Percentiles rank a stretch among this genome's conserved stretches.
Conservation (phyloP, 37 sponge, comb jelly and placozoan genomes). For the Dysidea cf. avara region DNA sequence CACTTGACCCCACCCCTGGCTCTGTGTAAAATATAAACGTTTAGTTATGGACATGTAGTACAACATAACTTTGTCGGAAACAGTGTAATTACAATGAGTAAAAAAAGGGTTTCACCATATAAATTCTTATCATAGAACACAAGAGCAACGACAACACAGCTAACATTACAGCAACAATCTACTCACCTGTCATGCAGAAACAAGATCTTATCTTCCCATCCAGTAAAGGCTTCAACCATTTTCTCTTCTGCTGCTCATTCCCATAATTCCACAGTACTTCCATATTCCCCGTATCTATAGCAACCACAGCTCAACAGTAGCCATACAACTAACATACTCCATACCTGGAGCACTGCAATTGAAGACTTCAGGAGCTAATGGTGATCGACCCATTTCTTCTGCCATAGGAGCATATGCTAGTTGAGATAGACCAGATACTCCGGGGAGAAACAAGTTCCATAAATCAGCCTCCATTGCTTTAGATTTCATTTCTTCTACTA, state of each 20-base stretch:
- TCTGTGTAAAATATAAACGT: too few relatives aligned
- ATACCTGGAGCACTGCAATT: conserved; percentile 94
- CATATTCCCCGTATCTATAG: conserved; percentile 78
- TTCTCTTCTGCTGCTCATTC: conserved; percentile 74
- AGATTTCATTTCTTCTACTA: conserved; percentile 74
- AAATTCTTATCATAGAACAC: neutral
- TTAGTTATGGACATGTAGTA: too few relatives aligned
- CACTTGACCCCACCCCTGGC: conserved; percentile 83
- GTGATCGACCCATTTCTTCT: conserved; percentile 79
- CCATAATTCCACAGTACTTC: conserved; percentile 88
- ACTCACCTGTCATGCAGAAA: conserved; percentile 83
- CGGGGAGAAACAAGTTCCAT: conserved; percentile 96
- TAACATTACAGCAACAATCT: neutral
- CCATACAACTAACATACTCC: too few relatives aligned
- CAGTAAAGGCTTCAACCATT: conserved; percentile 88
- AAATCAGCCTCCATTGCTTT: conserved; percentile 75
- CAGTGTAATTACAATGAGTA: too few relatives aligned
- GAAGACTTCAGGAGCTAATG: conserved; percentile 77
- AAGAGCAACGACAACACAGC: neutral
- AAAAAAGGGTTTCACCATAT: neutral
- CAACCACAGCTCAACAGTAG: neutral
- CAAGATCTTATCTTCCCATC: conserved; percentile 85
- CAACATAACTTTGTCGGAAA: too few relatives aligned
- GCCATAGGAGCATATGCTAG: conserved; percentile 92
- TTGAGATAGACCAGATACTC: conserved; percentile 78